Evolutionary conservation across 2,113 vertebrate species (phyloP).

Genomic region (Suricata suricatta): DNA sequence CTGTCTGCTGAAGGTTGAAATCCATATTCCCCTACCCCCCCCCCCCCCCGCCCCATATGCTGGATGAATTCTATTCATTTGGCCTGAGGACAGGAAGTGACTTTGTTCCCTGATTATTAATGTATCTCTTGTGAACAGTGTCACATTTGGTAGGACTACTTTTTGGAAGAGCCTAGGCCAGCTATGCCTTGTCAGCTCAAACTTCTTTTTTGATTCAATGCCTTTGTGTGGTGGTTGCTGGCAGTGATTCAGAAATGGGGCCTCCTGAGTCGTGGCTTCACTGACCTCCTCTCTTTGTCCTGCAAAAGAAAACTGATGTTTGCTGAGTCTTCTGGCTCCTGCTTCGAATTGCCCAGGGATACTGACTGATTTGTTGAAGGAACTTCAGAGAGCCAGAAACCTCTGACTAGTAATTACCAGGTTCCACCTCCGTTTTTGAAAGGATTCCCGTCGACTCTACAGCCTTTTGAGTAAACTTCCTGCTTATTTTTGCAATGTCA

Average conservation of each 20-base stretch:
- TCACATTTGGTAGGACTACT: neutral
- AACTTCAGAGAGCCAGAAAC: constrained; percentile 45
- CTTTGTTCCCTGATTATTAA: constrained; percentile 45
- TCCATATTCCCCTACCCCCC: neutral
- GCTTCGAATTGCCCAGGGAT: constrained; percentile 16
- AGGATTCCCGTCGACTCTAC: neutral
- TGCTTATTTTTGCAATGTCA: constrained; percentile 4
- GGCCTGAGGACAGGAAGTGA: neutral
- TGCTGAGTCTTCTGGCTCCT: neutral
- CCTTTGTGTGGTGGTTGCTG: constrained; percentile 41
- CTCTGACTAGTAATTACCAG: neutral
- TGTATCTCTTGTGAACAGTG: constrained; percentile 24
- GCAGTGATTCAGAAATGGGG: constrained; percentile 51
- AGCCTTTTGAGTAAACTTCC: constrained; percentile 59
- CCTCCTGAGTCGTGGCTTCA: neutral
- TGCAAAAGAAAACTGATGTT: constrained; percentile 21
- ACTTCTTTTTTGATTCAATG: constrained; percentile 76
- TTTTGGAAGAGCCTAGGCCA: constrained; percentile 30
- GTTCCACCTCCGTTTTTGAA: constrained; percentile 2
- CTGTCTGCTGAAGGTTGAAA: neutral
- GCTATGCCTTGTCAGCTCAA: constrained; percentile 35
- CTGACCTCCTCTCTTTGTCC: neutral
- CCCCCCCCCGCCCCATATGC: neutral
- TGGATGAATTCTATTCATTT: constrained; percentile 27
- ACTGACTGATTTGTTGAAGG: neutral